Evolutionary conservation across 1,140 invertebrate species (phyloP).

Genomic region (Melipona quadrifasciata): DNA sequence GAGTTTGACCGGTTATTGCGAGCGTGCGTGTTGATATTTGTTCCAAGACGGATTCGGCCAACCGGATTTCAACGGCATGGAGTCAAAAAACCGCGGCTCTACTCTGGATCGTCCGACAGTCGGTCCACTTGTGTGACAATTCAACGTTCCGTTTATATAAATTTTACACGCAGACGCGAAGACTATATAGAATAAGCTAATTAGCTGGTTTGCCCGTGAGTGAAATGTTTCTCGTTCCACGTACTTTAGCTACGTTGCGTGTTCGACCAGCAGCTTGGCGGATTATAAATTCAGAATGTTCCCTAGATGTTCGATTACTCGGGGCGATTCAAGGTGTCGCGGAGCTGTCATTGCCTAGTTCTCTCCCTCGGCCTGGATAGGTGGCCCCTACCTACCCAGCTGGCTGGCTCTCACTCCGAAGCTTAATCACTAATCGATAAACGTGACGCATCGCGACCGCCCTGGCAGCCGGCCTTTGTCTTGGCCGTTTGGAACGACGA

Average conservation of each 20-base stretch:
- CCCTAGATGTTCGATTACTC: background rate
- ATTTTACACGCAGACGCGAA: no score
- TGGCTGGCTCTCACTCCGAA: conserved; percentile 39
- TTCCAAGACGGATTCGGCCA: conserved; percentile 28
- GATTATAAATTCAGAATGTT: background rate
- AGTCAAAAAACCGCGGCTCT: no score
- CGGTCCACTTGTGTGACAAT: no score
- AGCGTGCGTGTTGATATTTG: conserved; percentile 15
- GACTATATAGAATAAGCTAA: no score
- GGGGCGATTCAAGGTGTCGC: background rate
- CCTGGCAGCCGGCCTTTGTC: conserved; percentile 31
- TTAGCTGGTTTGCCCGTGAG: no score
- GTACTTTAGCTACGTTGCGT: no score
- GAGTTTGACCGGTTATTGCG: conserved; percentile 16
- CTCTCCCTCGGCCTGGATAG: background rate
- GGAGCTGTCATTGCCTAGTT: background rate
- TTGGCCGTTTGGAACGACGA: conserved; percentile 10
- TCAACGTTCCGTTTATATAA: no score
- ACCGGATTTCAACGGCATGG: no score
- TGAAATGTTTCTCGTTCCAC: no score
- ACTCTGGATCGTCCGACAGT: no score
- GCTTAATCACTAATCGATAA: conserved; percentile 68
- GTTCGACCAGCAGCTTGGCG: background rate
- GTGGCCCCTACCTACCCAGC: conserved; percentile 25
- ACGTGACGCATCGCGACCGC: conserved; percentile 61